phyloP scores from a whole-genome alignment of 2,113 vertebrate species.

The Salvelinus alpinus region DNA sequence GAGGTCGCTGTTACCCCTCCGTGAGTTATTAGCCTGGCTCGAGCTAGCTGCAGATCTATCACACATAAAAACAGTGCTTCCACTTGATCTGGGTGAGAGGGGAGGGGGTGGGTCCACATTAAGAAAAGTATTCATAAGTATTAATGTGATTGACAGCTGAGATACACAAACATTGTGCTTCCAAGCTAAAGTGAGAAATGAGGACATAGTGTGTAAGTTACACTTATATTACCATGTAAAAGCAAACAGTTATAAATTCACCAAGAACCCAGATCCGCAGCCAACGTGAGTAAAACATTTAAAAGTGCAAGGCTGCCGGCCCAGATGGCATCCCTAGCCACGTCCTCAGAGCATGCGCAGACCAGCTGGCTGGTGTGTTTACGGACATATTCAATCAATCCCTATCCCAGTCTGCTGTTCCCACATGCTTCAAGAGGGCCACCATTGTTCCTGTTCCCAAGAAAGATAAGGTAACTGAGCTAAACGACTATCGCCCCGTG shows the following conservation, averaged over 20 bases:
- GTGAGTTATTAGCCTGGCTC: slow-evolving; percentile 61
- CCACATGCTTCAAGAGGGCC: too few relatives aligned
- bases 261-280: slow-evolving; percentile 4
- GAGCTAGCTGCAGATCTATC: slow-evolving; percentile 34
- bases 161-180: slow-evolving; percentile 54
- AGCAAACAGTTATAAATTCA: slow-evolving; percentile 42
- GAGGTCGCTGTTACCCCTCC: slow-evolving; percentile 53
- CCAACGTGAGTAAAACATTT: too few relatives aligned
- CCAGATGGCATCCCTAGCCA: too few relatives aligned
- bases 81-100: slow-evolving; percentile 63
- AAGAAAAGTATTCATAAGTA: slow-evolving; percentile 26
- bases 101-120: slow-evolving; percentile 28
- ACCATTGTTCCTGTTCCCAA: too few relatives aligned
- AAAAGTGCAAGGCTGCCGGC: too few relatives aligned
- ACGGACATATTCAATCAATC: too few relatives aligned
- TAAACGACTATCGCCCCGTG: too few relatives aligned
- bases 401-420: too few relatives aligned
- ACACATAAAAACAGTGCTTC: slow-evolving; percentile 61
- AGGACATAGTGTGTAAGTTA: slow-evolving; percentile 26
- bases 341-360: too few relatives aligned
- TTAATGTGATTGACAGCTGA: slow-evolving; percentile 42
- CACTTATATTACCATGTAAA: slow-evolving; percentile 41
- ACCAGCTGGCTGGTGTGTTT: too few relatives aligned
- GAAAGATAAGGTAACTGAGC: too few relatives aligned
- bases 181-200: slow-evolving; percentile 28